Evolutionary conservation across 2,113 vertebrate species (phyloP).

Genomic region (Cyanistes caeruleus): DNA sequence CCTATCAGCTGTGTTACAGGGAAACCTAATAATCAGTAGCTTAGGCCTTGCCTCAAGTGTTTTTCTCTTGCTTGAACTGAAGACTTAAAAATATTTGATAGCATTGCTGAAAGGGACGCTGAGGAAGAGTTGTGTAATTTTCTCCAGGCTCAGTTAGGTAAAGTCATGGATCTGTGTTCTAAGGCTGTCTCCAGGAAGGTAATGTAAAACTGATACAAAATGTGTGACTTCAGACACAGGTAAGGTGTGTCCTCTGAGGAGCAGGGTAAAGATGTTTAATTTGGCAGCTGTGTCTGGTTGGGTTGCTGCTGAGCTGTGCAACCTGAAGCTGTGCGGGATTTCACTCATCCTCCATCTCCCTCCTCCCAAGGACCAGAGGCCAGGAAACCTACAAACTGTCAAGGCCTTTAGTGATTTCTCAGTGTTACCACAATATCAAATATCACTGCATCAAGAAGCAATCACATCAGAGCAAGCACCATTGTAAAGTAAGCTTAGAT

Average conservation of each 20-base stretch:
- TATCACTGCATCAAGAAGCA: not conserved
- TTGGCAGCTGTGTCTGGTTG: not conserved
- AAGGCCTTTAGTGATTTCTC: not conserved
- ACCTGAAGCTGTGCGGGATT: not conserved
- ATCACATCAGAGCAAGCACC: accelerated
- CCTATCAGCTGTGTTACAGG: not conserved
- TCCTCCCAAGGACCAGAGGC: not conserved
- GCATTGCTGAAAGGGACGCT: not conserved
- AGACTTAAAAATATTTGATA: not conserved
- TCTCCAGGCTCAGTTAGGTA: not conserved
- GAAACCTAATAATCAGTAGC: not conserved
- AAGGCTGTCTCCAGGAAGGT: not conserved
- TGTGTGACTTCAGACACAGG: not conserved
- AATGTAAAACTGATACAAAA: not conserved
- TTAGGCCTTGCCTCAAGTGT: not conserved
- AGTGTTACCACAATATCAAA: not conserved
- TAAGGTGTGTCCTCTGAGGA: not conserved
- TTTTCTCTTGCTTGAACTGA: not conserved
- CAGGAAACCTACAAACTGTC: not conserved
- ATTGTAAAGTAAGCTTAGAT: not conserved
- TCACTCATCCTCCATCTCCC: not conserved
- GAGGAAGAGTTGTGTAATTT: not conserved
- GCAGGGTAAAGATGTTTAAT: not conserved
- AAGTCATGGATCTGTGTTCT: not conserved
- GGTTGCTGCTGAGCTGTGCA: not conserved